Evolutionary conservation across 2,888 invertebrate species (phyloP).

Genomic region (Conomelus anceps): DNA sequence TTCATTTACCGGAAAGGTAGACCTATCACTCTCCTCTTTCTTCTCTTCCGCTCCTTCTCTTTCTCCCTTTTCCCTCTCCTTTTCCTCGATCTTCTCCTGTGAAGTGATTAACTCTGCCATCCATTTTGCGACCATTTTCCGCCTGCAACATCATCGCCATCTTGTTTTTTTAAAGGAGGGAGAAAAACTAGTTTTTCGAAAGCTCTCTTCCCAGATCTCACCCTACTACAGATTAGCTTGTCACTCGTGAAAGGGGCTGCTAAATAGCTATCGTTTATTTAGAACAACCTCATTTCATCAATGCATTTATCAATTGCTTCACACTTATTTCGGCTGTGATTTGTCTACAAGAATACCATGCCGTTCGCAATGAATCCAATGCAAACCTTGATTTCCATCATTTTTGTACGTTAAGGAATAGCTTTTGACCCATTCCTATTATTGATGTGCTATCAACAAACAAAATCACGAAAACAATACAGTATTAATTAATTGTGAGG

Average conservation of each 20-base stretch:
- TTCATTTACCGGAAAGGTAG: neutral
- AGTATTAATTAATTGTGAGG: too few relatives aligned
- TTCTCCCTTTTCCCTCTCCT: constrained; percentile 39
- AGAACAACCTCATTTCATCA: neutral
- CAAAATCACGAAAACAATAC: too few relatives aligned
- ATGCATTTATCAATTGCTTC: neutral
- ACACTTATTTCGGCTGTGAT: neutral
- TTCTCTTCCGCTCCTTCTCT: neutral
- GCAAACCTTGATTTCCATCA: too few relatives aligned
- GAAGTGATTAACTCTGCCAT: constrained; percentile 41
- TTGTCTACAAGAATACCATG: neutral
- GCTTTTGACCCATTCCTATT: too few relatives aligned
- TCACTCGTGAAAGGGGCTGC: neutral
- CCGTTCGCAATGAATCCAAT: neutral
- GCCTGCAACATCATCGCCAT: constrained; percentile 12
- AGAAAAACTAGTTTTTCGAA: neutral
- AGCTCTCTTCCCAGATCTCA: neutral
- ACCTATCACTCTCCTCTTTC: too few relatives aligned
- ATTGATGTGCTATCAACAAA: too few relatives aligned
- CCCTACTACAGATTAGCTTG: neutral
- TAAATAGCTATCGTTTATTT: neutral
- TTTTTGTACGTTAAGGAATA: too few relatives aligned
- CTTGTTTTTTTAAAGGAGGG: constrained; percentile 16
- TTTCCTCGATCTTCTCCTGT: constrained; percentile 44
- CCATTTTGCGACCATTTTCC: constrained; percentile 16